Conservation (phyloP, 2,113 vertebrate species). For the Salvator merianae region DNA sequence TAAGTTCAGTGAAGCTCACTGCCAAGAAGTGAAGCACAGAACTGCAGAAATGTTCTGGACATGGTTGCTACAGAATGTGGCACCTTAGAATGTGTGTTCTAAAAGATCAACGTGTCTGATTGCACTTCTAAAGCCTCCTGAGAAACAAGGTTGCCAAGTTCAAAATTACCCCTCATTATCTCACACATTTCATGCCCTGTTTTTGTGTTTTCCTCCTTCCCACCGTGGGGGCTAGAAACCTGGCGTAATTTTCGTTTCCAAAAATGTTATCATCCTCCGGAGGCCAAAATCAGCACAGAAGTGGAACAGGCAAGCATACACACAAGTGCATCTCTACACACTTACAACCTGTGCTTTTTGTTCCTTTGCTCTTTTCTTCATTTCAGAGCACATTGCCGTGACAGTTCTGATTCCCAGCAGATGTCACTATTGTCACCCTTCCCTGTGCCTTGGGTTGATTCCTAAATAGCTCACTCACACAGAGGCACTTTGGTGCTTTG, state of each 20-base stretch:
- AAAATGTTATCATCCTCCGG: not conserved
- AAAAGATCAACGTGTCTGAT: too few species aligned
- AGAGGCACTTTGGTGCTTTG: not conserved
- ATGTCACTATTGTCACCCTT: slow-evolving; percentile 7
- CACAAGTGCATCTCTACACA: too few species aligned
- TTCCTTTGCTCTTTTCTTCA: not conserved
- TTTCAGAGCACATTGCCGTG: not conserved
- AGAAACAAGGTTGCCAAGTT: too few species aligned
- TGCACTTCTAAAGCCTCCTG: too few species aligned
- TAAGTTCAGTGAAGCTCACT: not conserved
- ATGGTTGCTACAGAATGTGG: not conserved
- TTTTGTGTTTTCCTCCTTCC: not conserved
- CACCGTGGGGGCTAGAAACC: not conserved
- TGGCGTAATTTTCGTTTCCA: not conserved
- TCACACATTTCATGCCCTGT: not conserved
- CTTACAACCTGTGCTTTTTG: too few species aligned
- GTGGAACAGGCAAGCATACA: not conserved
- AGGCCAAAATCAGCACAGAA: not conserved
- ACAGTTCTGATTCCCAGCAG: slow-evolving; percentile 5
- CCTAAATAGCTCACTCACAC: not conserved
- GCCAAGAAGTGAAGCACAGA: not conserved
- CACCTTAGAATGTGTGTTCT: too few species aligned
- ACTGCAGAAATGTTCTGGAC: not conserved
- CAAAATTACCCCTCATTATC: too few species aligned
- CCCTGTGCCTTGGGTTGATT: not conserved